These are phyloP conservation scores for Troides helena DNA, from an alignment of 2,888 invertebrate species.

Conservation along the genomic window DNA sequence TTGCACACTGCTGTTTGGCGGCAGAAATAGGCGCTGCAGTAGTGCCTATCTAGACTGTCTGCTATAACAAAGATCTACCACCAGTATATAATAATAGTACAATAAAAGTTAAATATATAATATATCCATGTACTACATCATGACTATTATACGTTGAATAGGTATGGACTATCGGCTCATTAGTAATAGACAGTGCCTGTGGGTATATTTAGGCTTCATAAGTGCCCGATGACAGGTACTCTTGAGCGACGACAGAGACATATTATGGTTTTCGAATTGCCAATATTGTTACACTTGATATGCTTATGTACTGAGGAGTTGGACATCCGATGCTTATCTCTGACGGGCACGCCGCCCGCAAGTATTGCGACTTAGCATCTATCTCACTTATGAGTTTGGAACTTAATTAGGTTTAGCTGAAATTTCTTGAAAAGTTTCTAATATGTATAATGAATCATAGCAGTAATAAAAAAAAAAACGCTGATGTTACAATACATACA, in stretches of 20 bases:
- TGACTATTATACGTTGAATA: not conserved
- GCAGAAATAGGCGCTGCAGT: too few species aligned
- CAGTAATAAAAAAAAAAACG: not conserved
- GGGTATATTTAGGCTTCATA: constrained; percentile 35
- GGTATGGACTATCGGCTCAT: constrained; percentile 1
- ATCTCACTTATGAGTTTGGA: not conserved
- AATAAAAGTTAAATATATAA: not conserved
- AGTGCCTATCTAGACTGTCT: too few species aligned
- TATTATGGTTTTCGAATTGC: constrained; percentile 43
- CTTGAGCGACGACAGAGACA: constrained; percentile 37
- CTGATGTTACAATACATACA: not conserved
- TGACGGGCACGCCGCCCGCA: not conserved
- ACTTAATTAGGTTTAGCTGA: constrained; percentile 1
- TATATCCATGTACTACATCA: not conserved
- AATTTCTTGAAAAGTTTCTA: not conserved
- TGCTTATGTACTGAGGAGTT: constrained; percentile 10
- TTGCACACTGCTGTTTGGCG: too few species aligned
- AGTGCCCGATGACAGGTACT: constrained; percentile 35
- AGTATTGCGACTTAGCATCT: constrained; percentile 12
- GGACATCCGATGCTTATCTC: constrained; percentile 9
- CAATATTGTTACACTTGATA: constrained; percentile 37
- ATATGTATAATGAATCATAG: not conserved
- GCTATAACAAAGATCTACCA: too few species aligned
- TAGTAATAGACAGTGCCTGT: constrained; percentile 27
- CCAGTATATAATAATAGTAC: too few species aligned